phyloP scores from a whole-genome alignment of 37 sponge, comb jelly and placozoan species.

The Beroe forskalii region DNA sequence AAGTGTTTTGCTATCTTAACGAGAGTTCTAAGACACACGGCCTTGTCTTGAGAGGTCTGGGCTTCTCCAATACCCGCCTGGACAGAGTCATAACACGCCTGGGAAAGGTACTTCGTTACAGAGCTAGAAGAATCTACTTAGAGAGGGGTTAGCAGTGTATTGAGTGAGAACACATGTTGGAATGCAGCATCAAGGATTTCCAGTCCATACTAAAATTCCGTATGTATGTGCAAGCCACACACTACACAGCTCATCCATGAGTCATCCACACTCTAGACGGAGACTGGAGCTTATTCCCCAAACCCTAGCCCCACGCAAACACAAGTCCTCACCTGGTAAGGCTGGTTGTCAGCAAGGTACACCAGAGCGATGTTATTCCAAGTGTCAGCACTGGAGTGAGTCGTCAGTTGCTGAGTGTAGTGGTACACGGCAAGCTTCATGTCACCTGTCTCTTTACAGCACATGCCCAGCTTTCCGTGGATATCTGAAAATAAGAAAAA shows the following conservation, averaged over 20 bases:
- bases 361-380: slow-evolving; percentile 46
- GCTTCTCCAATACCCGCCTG: slow-evolving; percentile 44
- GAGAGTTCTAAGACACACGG: background rate
- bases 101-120: no score
- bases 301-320: no score
- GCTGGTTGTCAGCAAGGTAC: slow-evolving; percentile 4
- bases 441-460: slow-evolving; percentile 14
- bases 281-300: no score
- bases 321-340: slow-evolving; percentile 27
- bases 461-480: slow-evolving; percentile 1
- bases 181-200: no score
- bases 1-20: background rate
- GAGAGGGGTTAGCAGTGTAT: no score
- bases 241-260: no score
- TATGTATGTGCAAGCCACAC: no score
- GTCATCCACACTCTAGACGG: no score
- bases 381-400: background rate
- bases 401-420: slow-evolving; percentile 13
- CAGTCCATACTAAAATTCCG: no score
- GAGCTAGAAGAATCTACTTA: no score
- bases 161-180: no score
- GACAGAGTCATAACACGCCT: slow-evolving; percentile 30
- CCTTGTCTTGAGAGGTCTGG: background rate
- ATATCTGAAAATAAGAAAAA: background rate
- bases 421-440: background rate